Evolutionary conservation across 1,140 invertebrate genomes (phyloP).

Genomic region (Polypedilum pembai): DNA sequence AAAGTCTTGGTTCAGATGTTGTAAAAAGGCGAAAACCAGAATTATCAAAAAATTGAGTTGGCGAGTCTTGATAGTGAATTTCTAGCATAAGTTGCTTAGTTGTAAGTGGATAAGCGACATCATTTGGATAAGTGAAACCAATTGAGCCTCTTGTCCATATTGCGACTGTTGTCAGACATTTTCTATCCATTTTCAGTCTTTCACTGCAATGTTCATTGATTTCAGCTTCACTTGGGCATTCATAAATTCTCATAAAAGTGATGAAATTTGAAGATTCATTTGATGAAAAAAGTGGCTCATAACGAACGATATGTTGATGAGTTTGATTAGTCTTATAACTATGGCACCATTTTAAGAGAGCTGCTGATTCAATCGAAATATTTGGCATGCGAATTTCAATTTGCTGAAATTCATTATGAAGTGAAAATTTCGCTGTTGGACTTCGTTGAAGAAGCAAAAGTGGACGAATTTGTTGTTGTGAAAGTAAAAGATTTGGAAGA

Average conservation of each 20-base stretch:
- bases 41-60: conserved; percentile 50
- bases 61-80: conserved; percentile 53
- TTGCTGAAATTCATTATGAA: background rate
- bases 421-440: background rate
- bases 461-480: conserved; percentile 47
- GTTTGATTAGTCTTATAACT: background rate
- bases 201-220: background rate
- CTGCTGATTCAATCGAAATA: background rate
- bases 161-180: conserved; percentile 46
- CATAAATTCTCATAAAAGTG: conserved; percentile 12
- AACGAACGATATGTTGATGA: background rate
- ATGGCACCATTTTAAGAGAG: background rate
- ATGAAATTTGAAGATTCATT: background rate
- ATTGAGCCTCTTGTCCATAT: conserved; percentile 59
- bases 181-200: background rate
- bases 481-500: conserved; percentile 44
- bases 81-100: conserved; percentile 60
- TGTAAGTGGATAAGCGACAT: conserved; percentile 57
- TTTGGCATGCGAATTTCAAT: background rate
- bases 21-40: conserved; percentile 61
- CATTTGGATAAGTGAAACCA: conserved; percentile 61
- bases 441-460: conserved; percentile 34
- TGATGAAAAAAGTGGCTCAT: conserved; percentile 6
- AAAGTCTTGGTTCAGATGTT: conserved; percentile 54
- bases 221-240: background rate